phyloP scores from a whole-genome alignment of 2,797 vertebrate genomes.

The Neomorphus geoffroyi region DNA sequence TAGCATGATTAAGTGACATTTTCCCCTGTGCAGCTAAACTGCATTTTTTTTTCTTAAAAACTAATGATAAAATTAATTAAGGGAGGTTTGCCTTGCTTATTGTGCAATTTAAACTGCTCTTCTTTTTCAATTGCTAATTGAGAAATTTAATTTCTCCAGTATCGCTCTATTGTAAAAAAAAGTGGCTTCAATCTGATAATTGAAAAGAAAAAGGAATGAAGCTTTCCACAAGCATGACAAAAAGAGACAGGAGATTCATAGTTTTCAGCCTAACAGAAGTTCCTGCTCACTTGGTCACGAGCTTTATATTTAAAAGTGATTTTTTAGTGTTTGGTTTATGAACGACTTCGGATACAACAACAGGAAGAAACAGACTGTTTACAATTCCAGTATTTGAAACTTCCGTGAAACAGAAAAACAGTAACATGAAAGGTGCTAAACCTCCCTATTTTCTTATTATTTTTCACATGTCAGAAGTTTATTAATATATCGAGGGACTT shows the following conservation, averaged over 20 bases:
- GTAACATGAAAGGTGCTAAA: not conserved
- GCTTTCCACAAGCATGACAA: not conserved
- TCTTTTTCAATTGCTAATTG: not conserved
- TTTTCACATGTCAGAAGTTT: not conserved
- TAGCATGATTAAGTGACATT: constrained; percentile 45
- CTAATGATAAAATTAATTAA: constrained; percentile 58
- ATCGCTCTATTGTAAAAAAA: not conserved
- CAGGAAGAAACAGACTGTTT: not conserved
- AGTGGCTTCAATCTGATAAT: not conserved
- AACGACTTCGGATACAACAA: not conserved
- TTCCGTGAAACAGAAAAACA: not conserved
- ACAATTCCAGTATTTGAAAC: not conserved
- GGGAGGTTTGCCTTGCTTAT: constrained; percentile 2
- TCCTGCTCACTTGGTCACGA: not conserved
- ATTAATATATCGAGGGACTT: not conserved
- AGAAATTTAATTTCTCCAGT: constrained; percentile 32
- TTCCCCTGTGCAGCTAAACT: constrained; percentile 18
- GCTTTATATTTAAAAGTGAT: not conserved
- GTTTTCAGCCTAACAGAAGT: not conserved
- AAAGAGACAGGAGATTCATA: not conserved
- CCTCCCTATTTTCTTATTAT: not conserved
- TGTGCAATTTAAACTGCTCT: constrained; percentile 19
- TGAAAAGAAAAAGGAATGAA: not conserved
- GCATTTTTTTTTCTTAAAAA: not conserved
- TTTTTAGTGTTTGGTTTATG: not conserved